Conservation (phyloP, 1,140 invertebrate genomes). For the Cydia pomonella region DNA sequence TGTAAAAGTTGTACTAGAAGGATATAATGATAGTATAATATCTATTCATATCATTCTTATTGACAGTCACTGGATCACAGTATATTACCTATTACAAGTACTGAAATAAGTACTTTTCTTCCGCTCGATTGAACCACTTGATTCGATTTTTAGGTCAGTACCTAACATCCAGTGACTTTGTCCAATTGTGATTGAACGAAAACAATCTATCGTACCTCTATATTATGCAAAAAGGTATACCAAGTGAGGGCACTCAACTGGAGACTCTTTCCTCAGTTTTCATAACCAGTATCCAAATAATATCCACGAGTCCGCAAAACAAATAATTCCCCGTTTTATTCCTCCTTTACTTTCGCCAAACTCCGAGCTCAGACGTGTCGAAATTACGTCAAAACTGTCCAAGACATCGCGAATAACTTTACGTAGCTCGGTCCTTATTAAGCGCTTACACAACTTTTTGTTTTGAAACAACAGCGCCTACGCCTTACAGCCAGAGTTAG, state of each 20-base stretch:
- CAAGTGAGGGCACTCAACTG: background rate
- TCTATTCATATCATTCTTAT: too few relatives aligned
- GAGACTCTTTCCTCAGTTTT: background rate
- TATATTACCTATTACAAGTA: too few relatives aligned
- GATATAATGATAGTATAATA: too few relatives aligned
- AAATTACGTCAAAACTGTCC: constrained; percentile 19
- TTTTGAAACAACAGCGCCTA: constrained; percentile 6
- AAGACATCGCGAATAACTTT: constrained; percentile 12
- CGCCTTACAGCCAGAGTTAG: background rate
- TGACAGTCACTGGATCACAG: too few relatives aligned
- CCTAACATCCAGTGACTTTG: too few relatives aligned
- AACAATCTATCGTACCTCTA: background rate
- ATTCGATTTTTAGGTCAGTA: too few relatives aligned
- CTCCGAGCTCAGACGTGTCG: constrained; percentile 4
- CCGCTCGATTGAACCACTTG: too few relatives aligned
- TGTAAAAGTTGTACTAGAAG: too few relatives aligned
- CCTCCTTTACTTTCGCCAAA: background rate
- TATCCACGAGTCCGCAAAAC: background rate
- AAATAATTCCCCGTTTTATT: background rate
- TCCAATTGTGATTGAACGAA: too few relatives aligned
- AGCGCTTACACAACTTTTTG: constrained; percentile 8
- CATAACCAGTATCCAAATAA: background rate
- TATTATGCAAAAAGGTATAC: too few relatives aligned
- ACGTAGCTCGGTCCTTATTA: background rate
- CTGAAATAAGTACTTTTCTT: too few relatives aligned